Conservation (phyloP, 2,113 vertebrate species). For the Alethe castanea region DNA sequence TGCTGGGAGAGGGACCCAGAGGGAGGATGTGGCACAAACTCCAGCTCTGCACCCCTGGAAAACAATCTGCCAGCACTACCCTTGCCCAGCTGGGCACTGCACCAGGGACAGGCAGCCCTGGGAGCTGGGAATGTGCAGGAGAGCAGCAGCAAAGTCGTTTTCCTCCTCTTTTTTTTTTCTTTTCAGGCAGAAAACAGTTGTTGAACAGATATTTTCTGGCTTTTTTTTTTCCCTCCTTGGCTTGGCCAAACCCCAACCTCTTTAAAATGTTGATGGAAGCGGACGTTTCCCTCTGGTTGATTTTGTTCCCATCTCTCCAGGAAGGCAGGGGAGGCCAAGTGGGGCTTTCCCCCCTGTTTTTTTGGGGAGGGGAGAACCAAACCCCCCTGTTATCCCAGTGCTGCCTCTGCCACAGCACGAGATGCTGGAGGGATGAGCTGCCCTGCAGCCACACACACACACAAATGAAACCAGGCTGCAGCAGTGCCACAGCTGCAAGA, state of each 20-base stretch:
- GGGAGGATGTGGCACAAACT: background rate
- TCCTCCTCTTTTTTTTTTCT: background rate
- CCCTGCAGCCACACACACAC: conserved; percentile 28
- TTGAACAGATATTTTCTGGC: background rate
- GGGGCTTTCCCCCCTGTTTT: background rate
- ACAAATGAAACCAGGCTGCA: conserved; percentile 31
- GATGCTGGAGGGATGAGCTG: conserved; percentile 1
- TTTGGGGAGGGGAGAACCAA: background rate
- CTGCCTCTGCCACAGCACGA: background rate
- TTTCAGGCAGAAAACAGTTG: background rate
- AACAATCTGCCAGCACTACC: background rate
- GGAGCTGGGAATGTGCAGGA: background rate
- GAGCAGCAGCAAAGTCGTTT: background rate
- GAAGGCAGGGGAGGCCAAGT: background rate
- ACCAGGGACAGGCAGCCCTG: background rate
- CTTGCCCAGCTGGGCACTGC: background rate
- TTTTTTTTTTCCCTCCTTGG: background rate
- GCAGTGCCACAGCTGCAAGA: conserved; percentile 40
- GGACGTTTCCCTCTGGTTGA: background rate
- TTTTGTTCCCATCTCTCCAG: background rate
- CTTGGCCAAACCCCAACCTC: background rate
- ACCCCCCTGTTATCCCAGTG: background rate
- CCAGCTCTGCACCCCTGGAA: background rate
- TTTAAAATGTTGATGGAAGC: background rate
- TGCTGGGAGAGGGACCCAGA: background rate